A percentile compares a stretch with the other conserved stretches of the same genome.
These are phyloP conservation scores for Caenorhabditis sinica DNA, from an alignment of 2,888 invertebrate species.

Conservation along the genomic window DNA sequence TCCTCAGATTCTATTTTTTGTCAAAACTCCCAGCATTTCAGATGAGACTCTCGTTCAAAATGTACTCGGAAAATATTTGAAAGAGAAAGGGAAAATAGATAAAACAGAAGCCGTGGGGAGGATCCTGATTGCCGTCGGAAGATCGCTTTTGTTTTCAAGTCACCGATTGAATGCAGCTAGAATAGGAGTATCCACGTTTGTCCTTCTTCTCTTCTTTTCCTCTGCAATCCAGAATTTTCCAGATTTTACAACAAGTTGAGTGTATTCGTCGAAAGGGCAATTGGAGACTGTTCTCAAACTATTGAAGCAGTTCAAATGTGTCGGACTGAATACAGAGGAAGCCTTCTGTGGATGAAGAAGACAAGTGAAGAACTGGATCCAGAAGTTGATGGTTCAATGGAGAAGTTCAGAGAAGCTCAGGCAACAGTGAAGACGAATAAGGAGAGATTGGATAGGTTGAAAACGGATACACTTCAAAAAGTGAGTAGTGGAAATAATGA, in stretches of 20 bases:
- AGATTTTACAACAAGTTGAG: constrained; percentile 91
- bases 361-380: constrained; percentile 89
- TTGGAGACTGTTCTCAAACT: constrained; percentile 93
- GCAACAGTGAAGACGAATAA: constrained; percentile 88
- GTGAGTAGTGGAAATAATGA: constrained; percentile 25
- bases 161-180: constrained; percentile 70
- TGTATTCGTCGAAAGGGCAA: constrained; percentile 95
- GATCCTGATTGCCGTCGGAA: constrained; percentile 69
- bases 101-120: constrained; percentile 87
- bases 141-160: constrained; percentile 70
- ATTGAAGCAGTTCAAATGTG: constrained; percentile 93
- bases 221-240: not conserved
- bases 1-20: not conserved
- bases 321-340: constrained; percentile 94
- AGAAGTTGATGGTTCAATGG: constrained; percentile 95
- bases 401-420: constrained; percentile 91
- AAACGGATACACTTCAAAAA: constrained; percentile 92
- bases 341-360: constrained; percentile 96
- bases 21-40: constrained; percentile 77
- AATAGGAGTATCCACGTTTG: constrained; percentile 64
- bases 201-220: not conserved
- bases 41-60: constrained; percentile 96
- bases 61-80: constrained; percentile 94
- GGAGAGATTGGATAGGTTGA: constrained; percentile 92
- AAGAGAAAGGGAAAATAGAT: constrained; percentile 93